Percentiles rank a stretch among this genome's conserved stretches.
Conservation (phyloP, 2,113 vertebrate genomes). For the Cettia cetti region DNA sequence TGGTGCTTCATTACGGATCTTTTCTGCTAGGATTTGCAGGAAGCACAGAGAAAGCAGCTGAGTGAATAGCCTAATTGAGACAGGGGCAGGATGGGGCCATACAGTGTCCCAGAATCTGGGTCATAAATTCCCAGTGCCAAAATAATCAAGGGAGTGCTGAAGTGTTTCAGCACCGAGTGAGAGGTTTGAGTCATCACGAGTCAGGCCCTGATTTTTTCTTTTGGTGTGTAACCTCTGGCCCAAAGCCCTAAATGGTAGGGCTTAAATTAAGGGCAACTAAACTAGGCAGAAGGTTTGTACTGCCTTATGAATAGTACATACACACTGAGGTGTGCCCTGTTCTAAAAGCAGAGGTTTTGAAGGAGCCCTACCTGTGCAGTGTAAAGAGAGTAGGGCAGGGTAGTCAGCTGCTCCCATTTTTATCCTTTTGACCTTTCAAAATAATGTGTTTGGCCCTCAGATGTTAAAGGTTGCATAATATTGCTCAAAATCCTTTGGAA, state of each 20-base stretch:
- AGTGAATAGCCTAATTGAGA: slow-evolving; percentile 20
- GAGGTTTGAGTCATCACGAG: background rate
- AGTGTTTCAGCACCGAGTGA: background rate
- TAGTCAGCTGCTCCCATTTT: background rate
- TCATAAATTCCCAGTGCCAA: slow-evolving; percentile 21
- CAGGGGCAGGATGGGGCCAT: background rate
- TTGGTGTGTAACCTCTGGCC: slow-evolving; percentile 33
- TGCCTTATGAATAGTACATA: background rate
- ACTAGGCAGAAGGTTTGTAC: background rate
- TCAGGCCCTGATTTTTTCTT: slow-evolving; percentile 22
- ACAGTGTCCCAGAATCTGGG: slow-evolving; percentile 15
- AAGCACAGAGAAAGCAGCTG: background rate
- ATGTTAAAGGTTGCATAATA: background rate
- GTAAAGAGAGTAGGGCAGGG: background rate
- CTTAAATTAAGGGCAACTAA: background rate
- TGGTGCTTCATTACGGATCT: background rate
- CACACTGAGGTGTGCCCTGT: background rate
- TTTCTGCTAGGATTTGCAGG: background rate
- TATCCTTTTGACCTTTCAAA: slow-evolving; percentile 9
- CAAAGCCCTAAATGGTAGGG: background rate
- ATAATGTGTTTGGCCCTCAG: background rate
- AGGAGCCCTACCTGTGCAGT: background rate
- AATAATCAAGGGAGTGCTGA: background rate
- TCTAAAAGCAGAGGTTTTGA: background rate
- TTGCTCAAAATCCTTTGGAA: background rate